phyloP scores from a whole-genome alignment of 2,888 invertebrate species.

The Conomelus anceps region DNA sequence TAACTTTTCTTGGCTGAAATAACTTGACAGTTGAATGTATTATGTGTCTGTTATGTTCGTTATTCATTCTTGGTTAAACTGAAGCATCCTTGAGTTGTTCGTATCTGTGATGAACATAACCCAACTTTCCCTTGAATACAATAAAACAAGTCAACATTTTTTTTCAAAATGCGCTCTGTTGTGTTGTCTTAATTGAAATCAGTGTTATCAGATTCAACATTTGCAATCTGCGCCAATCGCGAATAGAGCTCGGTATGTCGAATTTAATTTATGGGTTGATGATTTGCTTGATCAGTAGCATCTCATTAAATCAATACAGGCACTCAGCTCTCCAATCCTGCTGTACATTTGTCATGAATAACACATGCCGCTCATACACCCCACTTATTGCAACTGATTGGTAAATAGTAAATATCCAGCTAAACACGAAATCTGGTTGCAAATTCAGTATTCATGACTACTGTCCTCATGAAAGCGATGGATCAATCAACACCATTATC shows the following conservation, averaged over 20 bases:
- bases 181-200: too few relatives aligned
- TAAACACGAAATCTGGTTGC: background rate
- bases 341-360: background rate
- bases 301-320: background rate
- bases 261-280: background rate
- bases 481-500: background rate
- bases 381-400: background rate
- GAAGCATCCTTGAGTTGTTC: too few relatives aligned
- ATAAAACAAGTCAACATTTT: too few relatives aligned
- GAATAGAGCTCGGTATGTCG: background rate
- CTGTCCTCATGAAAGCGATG: background rate
- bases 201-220: background rate
- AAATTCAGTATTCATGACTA: background rate
- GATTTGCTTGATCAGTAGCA: background rate
- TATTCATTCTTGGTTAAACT: too few relatives aligned
- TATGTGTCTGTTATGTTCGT: too few relatives aligned
- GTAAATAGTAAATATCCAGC: background rate
- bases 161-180: too few relatives aligned
- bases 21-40: too few relatives aligned
- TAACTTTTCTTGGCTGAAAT: too few relatives aligned
- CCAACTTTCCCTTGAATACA: too few relatives aligned
- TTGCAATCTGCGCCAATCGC: background rate
- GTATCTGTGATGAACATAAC: too few relatives aligned
- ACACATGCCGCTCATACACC: background rate
- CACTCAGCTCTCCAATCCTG: background rate